Evolutionary conservation across 2,888 invertebrate genomes (phyloP).

Genomic region (Idaea straminata): DNA sequence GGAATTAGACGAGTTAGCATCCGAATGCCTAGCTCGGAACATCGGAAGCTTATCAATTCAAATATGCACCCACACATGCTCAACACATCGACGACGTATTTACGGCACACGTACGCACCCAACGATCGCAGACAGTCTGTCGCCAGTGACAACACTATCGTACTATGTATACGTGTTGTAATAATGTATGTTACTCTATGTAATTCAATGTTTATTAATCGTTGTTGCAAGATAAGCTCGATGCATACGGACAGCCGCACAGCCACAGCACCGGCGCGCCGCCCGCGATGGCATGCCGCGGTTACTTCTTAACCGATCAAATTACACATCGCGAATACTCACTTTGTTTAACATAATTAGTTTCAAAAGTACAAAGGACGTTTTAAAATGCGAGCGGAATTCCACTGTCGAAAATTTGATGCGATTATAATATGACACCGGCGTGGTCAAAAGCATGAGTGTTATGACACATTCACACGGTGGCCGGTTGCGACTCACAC

Average conservation of each 20-base stretch:
- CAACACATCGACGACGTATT: constrained; percentile 55
- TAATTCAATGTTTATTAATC: constrained; percentile 65
- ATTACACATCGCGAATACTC: constrained; percentile 46
- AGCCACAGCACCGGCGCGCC: constrained; percentile 7
- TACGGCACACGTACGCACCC: constrained; percentile 66
- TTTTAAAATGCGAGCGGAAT: constrained; percentile 56
- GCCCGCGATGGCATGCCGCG: constrained; percentile 28
- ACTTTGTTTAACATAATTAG: constrained; percentile 40
- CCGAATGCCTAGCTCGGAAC: constrained; percentile 67
- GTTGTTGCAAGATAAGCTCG: constrained; percentile 56
- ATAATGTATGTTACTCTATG: constrained; percentile 58
- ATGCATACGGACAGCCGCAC: constrained; percentile 29
- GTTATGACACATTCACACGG: constrained; percentile 75
- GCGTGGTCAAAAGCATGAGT: constrained; percentile 62
- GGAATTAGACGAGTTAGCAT: constrained; percentile 67
- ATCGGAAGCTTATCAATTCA: constrained; percentile 77
- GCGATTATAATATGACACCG: constrained; percentile 70
- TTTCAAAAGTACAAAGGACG: constrained; percentile 41
- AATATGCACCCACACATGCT: constrained; percentile 68
- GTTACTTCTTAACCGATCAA: constrained; percentile 34
- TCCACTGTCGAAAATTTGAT: constrained; percentile 60
- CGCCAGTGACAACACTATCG: constrained; percentile 75
- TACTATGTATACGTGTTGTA: constrained; percentile 60
- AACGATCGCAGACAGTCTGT: constrained; percentile 75
- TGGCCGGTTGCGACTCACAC: constrained; percentile 70